phyloP scores from a whole-genome alignment of 2,797 vertebrate species.

The Botia kubotai region DNA sequence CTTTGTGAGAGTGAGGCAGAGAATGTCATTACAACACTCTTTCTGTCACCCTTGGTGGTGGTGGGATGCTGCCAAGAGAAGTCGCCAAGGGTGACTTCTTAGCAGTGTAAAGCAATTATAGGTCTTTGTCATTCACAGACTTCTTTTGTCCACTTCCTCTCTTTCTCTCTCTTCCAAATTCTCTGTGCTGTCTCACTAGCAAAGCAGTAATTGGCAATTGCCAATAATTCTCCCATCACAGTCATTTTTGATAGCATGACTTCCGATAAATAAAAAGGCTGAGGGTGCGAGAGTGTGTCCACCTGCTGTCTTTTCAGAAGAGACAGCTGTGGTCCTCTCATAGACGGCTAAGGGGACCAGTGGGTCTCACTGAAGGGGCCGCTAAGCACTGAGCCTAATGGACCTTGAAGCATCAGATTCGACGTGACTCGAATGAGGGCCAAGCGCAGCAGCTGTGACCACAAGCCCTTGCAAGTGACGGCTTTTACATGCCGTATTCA shows the following conservation, averaged over 20 bases:
- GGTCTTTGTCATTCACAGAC: conserved; percentile 67
- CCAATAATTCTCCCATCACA: background rate
- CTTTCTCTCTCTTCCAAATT: conserved; percentile 38
- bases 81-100: conserved; percentile 66
- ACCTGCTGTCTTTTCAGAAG: conserved; percentile 63
- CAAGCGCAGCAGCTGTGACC: conserved; percentile 64
- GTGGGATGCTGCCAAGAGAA: too few relatives aligned
- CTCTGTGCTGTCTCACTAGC: background rate
- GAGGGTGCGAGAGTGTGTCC: conserved; percentile 41
- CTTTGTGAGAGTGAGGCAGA: too few relatives aligned
- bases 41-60: too few relatives aligned
- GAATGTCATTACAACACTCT: too few relatives aligned
- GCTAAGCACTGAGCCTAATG: conserved; percentile 69
- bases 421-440: conserved; percentile 30
- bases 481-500: conserved; percentile 21
- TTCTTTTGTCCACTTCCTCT: conserved; percentile 15
- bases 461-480: background rate
- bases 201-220: background rate
- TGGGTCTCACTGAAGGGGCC: conserved; percentile 58
- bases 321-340: conserved; percentile 67
- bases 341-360: conserved; percentile 65
- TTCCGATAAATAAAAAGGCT: conserved; percentile 37
- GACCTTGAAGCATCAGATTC: conserved; percentile 66
- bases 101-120: conserved; percentile 68
- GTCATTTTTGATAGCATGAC: background rate